Evolutionary conservation across 2,888 invertebrate species (phyloP).

Genomic region (Malthinus seriepunctatus): DNA sequence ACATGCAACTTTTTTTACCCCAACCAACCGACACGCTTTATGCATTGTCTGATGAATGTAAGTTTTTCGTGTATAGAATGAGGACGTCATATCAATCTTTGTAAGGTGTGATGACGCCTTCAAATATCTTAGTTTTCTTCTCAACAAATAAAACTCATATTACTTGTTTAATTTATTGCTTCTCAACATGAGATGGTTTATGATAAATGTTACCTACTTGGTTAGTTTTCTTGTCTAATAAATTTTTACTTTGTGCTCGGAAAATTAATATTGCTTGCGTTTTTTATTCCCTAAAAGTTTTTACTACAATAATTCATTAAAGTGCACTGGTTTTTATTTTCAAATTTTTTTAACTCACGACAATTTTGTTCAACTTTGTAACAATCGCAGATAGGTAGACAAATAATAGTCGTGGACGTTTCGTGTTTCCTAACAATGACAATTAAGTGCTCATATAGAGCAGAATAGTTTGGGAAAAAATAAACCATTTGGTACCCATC

Average conservation of each 20-base stretch:
- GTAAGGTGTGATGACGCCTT: slow-evolving; percentile 40
- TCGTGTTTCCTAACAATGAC: no score
- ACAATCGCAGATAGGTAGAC: no score
- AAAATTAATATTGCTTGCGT: neutral
- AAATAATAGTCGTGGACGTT: no score
- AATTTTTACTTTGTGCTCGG: slow-evolving; percentile 24
- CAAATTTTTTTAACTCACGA: no score
- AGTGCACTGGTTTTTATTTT: no score
- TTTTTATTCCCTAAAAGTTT: neutral
- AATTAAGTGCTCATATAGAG: no score
- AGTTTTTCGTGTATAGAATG: slow-evolving; percentile 42
- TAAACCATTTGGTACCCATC: no score
- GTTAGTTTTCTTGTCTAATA: slow-evolving; percentile 24
- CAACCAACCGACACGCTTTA: slow-evolving; percentile 31
- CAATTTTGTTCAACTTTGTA: no score
- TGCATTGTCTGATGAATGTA: slow-evolving; percentile 40
- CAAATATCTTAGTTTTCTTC: slow-evolving; percentile 40
- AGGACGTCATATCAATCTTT: slow-evolving; percentile 45
- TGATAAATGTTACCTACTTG: slow-evolving; percentile 38
- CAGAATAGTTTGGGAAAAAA: no score
- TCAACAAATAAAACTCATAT: slow-evolving; percentile 46
- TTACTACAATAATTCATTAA: neutral
- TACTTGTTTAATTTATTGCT: slow-evolving; percentile 45
- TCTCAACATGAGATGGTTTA: slow-evolving; percentile 43
- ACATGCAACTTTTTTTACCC: slow-evolving; percentile 18